phyloP scores from a whole-genome alignment of 2,888 invertebrate genomes.

The Drosophila meridiana region DNA sequence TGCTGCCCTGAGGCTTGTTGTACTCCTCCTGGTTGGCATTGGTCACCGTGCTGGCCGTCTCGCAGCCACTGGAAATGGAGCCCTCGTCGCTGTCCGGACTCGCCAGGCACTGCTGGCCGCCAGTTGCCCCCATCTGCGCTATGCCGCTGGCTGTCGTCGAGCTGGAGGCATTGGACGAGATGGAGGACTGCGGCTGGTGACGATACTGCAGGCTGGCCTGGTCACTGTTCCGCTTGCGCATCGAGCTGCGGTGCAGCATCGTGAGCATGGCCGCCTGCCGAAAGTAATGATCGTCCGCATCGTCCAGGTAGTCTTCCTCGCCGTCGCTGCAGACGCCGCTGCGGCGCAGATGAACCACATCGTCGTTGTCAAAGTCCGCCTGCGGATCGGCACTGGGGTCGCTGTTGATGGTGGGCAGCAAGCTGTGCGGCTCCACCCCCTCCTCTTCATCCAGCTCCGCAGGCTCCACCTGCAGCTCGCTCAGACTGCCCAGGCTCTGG shows the following conservation, averaged over 20 bases:
- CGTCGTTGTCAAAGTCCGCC: slow-evolving; percentile 65
- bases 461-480: slow-evolving; percentile 70
- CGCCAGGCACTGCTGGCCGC: slow-evolving; percentile 54
- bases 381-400: slow-evolving; percentile 81
- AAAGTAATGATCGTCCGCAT: slow-evolving; percentile 83
- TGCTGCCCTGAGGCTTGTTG: slow-evolving; percentile 52
- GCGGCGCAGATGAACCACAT: slow-evolving; percentile 64
- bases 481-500: slow-evolving; percentile 80
- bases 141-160: slow-evolving; percentile 67
- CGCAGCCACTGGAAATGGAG: slow-evolving; percentile 92
- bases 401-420: slow-evolving; percentile 80
- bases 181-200: slow-evolving; percentile 80
- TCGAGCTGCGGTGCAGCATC: slow-evolving; percentile 83
- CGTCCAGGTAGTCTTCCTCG: slow-evolving; percentile 80
- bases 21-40: slow-evolving; percentile 85
- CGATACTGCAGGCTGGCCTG: slow-evolving; percentile 73
- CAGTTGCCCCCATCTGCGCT: slow-evolving; percentile 37
- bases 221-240: slow-evolving; percentile 83
- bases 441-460: slow-evolving; percentile 64
- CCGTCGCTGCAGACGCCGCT: slow-evolving; percentile 81
- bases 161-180: slow-evolving; percentile 78
- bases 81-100: slow-evolving; percentile 89
- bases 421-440: slow-evolving; percentile 75
- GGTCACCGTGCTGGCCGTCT: slow-evolving; percentile 91
- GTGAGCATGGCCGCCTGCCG: slow-evolving; percentile 84